phyloP scores from a whole-genome alignment of 2,113 vertebrate species.

The Ochotona princeps region DNA sequence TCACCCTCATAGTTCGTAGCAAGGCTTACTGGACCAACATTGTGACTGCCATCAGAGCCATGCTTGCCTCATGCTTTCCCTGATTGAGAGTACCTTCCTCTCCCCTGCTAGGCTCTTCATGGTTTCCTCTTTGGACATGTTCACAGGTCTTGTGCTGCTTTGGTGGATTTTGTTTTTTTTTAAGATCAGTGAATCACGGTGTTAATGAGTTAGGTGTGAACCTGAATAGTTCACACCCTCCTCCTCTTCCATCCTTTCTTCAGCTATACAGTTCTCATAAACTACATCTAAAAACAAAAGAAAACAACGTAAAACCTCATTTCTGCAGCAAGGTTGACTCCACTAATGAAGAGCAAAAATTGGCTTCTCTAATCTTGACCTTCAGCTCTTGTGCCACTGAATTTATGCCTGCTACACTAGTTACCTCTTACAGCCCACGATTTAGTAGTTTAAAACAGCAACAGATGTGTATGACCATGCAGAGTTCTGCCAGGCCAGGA shows the following conservation, averaged over 20 bases:
- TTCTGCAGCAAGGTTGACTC: background rate
- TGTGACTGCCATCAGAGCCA: slow-evolving; percentile 3
- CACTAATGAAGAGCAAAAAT: background rate
- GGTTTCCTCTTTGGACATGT: too few relatives aligned
- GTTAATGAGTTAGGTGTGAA: too few relatives aligned
- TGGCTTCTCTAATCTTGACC: background rate
- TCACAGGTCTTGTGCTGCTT: background rate
- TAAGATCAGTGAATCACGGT: background rate
- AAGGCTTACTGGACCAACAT: background rate
- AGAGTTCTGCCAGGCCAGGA: background rate
- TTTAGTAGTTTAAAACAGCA: background rate
- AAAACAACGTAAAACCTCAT: background rate
- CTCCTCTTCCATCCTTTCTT: background rate
- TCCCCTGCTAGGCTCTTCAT: background rate
- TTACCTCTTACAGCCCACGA: background rate
- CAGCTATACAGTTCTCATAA: background rate
- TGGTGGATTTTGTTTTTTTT: background rate
- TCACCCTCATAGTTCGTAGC: background rate
- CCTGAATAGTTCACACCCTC: background rate
- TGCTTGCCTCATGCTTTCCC: background rate
- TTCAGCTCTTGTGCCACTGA: background rate
- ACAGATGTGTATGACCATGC: background rate
- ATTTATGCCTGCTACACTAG: background rate
- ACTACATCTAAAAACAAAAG: background rate
- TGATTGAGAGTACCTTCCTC: background rate